Conservation (phyloP, 1,140 invertebrate genomes). For the Macrostomum lignano region DNA sequence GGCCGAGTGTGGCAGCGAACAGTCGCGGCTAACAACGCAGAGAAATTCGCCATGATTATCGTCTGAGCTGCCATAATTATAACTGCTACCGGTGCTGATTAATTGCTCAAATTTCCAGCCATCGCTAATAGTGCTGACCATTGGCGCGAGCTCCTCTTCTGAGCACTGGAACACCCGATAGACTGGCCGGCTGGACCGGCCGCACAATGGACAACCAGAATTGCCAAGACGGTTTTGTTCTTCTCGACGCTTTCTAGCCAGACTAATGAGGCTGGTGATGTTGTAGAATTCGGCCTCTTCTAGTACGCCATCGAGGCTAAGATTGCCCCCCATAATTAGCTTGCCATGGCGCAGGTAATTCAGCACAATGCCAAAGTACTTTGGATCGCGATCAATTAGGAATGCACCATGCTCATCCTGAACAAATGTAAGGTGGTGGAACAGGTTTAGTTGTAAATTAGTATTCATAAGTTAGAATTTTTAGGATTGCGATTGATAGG, state of each 20-base stretch:
- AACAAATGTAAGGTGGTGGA: constrained; percentile 6
- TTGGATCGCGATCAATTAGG: constrained; percentile 91
- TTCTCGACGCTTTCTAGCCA: constrained; percentile 68
- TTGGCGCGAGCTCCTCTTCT: constrained; percentile 83
- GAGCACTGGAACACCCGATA: constrained; percentile 92
- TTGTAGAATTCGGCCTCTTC: constrained; percentile 99
- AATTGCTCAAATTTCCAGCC: constrained; percentile 98
- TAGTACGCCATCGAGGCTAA: constrained; percentile 54
- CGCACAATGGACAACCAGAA: neutral
- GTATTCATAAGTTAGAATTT: no score
- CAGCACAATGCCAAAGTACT: constrained; percentile 80
- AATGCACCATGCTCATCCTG: constrained; percentile 93
- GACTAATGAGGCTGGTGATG: constrained; percentile 65
- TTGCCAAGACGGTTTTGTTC: constrained; percentile 24
- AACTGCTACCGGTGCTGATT: no score
- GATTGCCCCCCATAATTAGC: constrained; percentile 76
- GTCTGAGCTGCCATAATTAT: no score
- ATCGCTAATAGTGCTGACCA: constrained; percentile 92
- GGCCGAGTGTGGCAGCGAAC: no score
- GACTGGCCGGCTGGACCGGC: constrained; percentile 22
- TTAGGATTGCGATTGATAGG: no score
- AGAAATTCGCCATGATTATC: no score
- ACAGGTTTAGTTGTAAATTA: neutral
- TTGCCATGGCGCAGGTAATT: constrained; percentile 94
- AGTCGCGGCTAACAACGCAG: no score